Evolutionary conservation across 2,888 invertebrate species (phyloP), one percentile per base, ranked within the genome.

Genomic region (Empis livida): DNA sequence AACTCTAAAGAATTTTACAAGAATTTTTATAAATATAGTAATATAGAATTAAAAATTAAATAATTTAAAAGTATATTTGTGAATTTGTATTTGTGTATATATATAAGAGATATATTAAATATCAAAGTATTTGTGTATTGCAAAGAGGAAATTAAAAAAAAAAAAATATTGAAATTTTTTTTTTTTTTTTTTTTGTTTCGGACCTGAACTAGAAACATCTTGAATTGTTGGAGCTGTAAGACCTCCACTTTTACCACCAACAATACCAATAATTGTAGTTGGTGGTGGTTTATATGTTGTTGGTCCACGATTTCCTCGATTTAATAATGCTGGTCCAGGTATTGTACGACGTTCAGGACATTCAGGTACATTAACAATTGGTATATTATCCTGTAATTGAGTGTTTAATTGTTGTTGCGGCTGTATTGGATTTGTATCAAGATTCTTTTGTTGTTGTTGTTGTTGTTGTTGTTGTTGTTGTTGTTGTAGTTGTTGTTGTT

Each of bases 291-390:
- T 43, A 42, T 42, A 43, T n/a, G 43, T 16, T 30, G 42, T 16
- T 30, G 42, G 47, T 45, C 52, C 51, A 16, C 49, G 20, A 41
- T 20, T 20, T 41, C 35, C n/a, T n/a, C 35, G 39, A 39, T 13
- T 39, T 48, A n/a, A 20, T 35, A 14, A 16, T n/a, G 20, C 16
- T 9, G 35, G 31, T 37, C 44, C 27, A 30, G 49, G 44, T 17
- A 47, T 42, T 35, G 47, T 40, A 31, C 46, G 45, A 15, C 61
- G 58, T 52, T 63, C 63, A 13, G 63, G 63, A 50, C 56, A 58
- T 45, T 69, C 68, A 52, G 68, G 66, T 54, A 68, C 64, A 59
- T 64, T 66, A 14, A 63, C 56, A 47, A 66, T 67, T 49, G 67
- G 66, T 57, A 69, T 69, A 40, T 69, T 69, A 39, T 56, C 57